A percentile compares a stretch with the other conserved stretches of the same genome.
Evolutionary conservation across 2,113 vertebrate species (phyloP).

Genomic region (Arizona elegans): DNA sequence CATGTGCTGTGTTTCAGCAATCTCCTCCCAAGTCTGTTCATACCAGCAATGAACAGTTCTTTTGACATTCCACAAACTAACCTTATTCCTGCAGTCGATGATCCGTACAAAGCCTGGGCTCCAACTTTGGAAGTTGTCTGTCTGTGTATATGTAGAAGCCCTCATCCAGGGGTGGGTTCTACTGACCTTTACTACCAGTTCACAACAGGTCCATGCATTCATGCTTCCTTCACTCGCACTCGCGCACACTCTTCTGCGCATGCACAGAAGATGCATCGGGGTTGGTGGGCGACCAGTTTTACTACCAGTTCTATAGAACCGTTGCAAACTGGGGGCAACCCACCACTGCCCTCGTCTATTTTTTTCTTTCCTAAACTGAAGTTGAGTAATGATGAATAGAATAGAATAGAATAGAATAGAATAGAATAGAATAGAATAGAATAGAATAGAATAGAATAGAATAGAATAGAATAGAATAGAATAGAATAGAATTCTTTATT

Average conservation of each 20-base stretch:
- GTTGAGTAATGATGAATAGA: not conserved
- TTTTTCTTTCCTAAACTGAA: not conserved
- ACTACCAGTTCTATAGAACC: too few species aligned
- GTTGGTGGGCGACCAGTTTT: too few species aligned
- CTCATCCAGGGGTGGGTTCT: too few species aligned
- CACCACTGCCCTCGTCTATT: not conserved
- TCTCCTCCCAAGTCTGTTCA: not conserved
- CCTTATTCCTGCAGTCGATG: not conserved
- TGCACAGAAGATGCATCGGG: too few species aligned
- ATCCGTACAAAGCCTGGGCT: conserved; percentile 18
- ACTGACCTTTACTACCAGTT: too few species aligned
- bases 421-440: too few species aligned
- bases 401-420: too few species aligned
- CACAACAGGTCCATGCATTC: rapidly evolving
- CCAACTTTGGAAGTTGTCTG: not conserved
- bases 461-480: too few species aligned
- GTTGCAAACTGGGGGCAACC: too few species aligned
- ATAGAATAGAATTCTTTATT: too few species aligned
- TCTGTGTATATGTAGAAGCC: not conserved
- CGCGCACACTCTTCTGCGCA: too few species aligned
- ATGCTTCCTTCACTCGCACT: rapidly evolving
- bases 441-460: too few species aligned
- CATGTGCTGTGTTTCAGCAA: conserved; percentile 18
- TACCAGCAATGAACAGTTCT: not conserved
- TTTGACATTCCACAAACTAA: conserved; percentile 22